These are phyloP conservation scores for Yoshiicerus persimilis DNA, from an alignment of 1,140 invertebrate species.

Conservation along the genomic window DNA sequence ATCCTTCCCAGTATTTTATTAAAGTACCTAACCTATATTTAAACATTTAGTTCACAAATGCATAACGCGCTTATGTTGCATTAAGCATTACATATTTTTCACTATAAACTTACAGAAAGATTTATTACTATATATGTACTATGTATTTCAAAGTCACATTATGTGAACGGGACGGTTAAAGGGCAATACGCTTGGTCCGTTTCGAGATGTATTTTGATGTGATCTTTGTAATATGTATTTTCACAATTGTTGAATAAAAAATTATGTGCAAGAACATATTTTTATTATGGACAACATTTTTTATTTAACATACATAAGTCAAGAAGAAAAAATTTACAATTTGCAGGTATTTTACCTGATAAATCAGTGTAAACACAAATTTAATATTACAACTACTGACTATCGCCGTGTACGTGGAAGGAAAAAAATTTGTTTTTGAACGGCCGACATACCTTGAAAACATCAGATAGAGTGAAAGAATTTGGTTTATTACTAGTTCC, in stretches of 20 bases:
- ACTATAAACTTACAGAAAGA: background rate
- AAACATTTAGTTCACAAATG: background rate
- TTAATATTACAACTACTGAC: background rate
- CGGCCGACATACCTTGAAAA: background rate
- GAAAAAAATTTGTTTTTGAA: background rate
- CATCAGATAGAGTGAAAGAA: background rate
- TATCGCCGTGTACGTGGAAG: background rate
- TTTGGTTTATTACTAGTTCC: background rate
- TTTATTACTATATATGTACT: background rate
- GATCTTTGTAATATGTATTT: background rate
- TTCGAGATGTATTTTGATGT: background rate
- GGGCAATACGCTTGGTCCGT: background rate
- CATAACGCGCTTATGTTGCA: background rate
- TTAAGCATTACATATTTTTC: background rate
- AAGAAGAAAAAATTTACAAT: background rate
- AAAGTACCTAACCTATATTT: background rate
- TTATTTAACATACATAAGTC: no score
- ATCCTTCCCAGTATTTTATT: background rate
- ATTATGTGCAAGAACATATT: background rate
- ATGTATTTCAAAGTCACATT: background rate
- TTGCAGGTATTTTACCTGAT: no score
- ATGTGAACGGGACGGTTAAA: background rate
- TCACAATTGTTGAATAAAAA: background rate
- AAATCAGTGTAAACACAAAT: no score
- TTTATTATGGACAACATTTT: no score